phyloP scores from a whole-genome alignment of 2,888 invertebrate genomes.

The Geophilus truncorum region DNA sequence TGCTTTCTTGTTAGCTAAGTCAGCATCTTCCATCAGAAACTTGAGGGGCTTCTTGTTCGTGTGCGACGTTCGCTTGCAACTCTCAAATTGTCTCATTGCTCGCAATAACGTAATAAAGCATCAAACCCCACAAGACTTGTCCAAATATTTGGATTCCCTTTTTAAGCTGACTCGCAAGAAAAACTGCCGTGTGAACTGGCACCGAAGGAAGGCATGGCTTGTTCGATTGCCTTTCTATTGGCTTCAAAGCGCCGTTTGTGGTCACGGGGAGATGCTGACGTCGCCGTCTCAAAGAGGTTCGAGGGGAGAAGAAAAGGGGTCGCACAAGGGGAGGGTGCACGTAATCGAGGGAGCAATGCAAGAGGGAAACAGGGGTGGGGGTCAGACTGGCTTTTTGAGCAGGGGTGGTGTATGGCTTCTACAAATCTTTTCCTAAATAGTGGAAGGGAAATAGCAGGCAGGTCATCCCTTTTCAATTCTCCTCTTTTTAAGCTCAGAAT shows the following conservation, averaged over 20 bases:
- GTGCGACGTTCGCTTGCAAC: not conserved
- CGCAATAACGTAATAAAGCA: conserved; percentile 1
- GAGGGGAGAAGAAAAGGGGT: conserved; percentile 4
- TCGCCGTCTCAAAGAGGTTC: conserved; percentile 15
- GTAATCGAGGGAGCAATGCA: not conserved
- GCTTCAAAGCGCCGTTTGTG: conserved; percentile 14
- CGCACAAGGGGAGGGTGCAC: not conserved
- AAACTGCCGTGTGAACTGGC: conserved; percentile 5
- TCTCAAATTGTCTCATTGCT: conserved; percentile 7
- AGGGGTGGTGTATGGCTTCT: conserved; percentile 3
- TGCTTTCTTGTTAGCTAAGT: conserved; percentile 12
- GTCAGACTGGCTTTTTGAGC: not conserved
- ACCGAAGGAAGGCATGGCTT: not conserved
- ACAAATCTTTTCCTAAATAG: conserved; percentile 18
- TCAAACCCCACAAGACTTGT: not conserved
- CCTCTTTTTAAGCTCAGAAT: conserved; percentile 12
- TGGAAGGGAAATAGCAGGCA: conserved; percentile 8
- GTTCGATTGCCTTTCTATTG: conserved; percentile 16
- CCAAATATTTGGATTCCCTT: conserved; percentile 17
- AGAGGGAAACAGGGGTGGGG: not conserved
- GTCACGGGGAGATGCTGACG: conserved; percentile 8
- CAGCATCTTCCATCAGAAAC: not conserved
- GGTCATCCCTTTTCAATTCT: conserved; percentile 16
- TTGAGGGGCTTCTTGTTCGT: conserved; percentile 2
- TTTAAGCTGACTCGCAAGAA: conserved; percentile 9